Conservation (phyloP, 1,140 invertebrate species). For the Scaptomyza hsui region DNA sequence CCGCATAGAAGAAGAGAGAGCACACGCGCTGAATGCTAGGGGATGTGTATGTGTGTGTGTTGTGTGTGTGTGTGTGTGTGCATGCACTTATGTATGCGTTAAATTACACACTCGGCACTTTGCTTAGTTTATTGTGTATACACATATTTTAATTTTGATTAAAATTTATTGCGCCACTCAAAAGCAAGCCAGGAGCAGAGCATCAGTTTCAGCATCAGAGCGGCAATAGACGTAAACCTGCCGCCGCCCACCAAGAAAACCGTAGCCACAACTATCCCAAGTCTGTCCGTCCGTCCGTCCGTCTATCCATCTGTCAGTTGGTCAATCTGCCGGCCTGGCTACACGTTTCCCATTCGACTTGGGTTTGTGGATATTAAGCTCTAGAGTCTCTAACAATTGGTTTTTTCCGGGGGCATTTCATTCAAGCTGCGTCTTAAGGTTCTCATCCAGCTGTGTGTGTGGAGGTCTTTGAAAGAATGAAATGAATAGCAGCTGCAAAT, state of each 20-base stretch:
- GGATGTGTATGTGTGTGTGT: neutral
- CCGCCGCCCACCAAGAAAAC: slow-evolving; percentile 67
- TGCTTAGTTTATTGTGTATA: slow-evolving; percentile 61
- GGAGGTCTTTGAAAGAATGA: neutral
- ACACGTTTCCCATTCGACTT: slow-evolving; percentile 64
- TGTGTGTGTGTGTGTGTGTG: slow-evolving; percentile 8
- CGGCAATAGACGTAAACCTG: slow-evolving; percentile 46
- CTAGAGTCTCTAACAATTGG: slow-evolving; percentile 75
- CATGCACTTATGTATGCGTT: slow-evolving; percentile 5
- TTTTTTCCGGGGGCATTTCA: slow-evolving; percentile 81
- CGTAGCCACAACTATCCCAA: neutral
- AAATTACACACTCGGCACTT: slow-evolving; percentile 40
- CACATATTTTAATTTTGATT: slow-evolving; percentile 80
- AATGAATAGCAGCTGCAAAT: slow-evolving; percentile 72
- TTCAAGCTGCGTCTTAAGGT: slow-evolving; percentile 71
- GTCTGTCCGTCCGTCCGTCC: slow-evolving; percentile 37
- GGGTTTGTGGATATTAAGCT: slow-evolving; percentile 62
- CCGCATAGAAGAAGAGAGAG: slow-evolving; percentile 33
- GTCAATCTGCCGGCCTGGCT: slow-evolving; percentile 15
- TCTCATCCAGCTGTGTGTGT: slow-evolving; percentile 22
- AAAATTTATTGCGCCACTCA: slow-evolving; percentile 81
- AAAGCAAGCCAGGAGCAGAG: slow-evolving; percentile 43
- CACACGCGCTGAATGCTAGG: slow-evolving; percentile 58
- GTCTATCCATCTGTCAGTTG: slow-evolving; percentile 21
- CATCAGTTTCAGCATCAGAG: neutral